Base-by-base conservation (phyloP, 2,888 invertebrate species). In the Cryptocheilus praepositus region DNA sequence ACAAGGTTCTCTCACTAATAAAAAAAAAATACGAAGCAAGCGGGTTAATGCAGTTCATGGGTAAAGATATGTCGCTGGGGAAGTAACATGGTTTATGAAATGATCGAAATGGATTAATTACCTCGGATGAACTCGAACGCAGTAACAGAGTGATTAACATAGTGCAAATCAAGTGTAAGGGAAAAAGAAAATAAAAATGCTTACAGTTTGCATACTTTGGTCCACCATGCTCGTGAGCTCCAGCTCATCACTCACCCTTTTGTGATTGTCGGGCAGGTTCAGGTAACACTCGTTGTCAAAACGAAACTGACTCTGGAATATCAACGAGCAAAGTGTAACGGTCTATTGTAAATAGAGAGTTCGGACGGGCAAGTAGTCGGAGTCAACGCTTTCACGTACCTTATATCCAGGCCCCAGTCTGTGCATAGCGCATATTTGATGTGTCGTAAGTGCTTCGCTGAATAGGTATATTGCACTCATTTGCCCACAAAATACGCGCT, bases 231-330 rank as follows among this genome's bases (percentile, higher is more conserved):
- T 89, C 80, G 85, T 73, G 83, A 86, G 83, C 83, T 86, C 87
- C 85, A 74, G 88, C 85, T 87, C 89, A 82, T 90, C 91, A 95
- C 95, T 96, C 95, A 98, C 98, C 96, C 97, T 94, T 93, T 96
- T 97, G 92, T 98, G 97, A 92, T 97, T 97, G 92, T 98, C 98
- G 90, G 97, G 97, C 89, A 98, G 93, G 92, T 95, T 96, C 91
- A 97, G 93, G 92, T 96, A 96, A 92, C 97, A 98, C 93, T 99
- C 99, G 92, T 98, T 98, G 93, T 99, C 99, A 92, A 99, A 99
- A 90, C 98, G 95, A 92, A 99, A 99, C 91, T 99, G 98, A 92
- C 98, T 98, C 98, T 99, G 94, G 86, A 52, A 21, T 0, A 16
- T 8, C 18, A 55, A 55, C 11, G 13, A 18, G 8, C n/a, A 55